These are phyloP conservation scores for Tenrec ecaudatus DNA, from an alignment of 2,113 vertebrate genomes.

Conservation along the genomic window DNA sequence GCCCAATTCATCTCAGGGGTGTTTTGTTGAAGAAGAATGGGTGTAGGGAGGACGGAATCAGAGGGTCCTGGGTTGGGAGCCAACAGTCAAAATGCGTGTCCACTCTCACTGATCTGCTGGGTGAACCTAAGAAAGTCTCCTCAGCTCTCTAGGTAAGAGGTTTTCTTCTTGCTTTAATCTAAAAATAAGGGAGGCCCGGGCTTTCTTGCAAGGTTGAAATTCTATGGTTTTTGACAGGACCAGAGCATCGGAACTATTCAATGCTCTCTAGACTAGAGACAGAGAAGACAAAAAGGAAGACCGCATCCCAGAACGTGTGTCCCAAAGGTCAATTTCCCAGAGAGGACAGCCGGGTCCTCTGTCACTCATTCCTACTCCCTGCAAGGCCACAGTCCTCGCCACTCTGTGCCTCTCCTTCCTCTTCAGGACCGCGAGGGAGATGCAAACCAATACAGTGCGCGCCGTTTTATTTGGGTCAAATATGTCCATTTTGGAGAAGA, in stretches of 20 bases:
- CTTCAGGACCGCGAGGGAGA: background rate
- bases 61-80: background rate
- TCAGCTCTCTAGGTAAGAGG: background rate
- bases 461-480: background rate
- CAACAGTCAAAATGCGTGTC: background rate
- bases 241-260: background rate
- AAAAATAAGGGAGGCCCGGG: background rate
- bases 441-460: background rate
- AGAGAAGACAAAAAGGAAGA: background rate
- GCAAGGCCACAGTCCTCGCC: accelerated
- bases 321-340: background rate
- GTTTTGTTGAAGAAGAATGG: background rate
- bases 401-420: background rate
- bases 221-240: background rate
- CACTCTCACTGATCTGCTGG: background rate
- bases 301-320: accelerated
- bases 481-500: background rate
- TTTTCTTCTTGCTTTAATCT: conserved; percentile 28
- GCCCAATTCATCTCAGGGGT: too few species aligned
- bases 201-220: background rate
- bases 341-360: background rate
- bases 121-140: background rate
- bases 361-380: too few species aligned
- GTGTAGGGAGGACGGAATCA: accelerated
- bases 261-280: background rate